Evolutionary conservation across 2,888 invertebrate genomes (phyloP).

Genomic region (Ptychoptera contaminata): DNA sequence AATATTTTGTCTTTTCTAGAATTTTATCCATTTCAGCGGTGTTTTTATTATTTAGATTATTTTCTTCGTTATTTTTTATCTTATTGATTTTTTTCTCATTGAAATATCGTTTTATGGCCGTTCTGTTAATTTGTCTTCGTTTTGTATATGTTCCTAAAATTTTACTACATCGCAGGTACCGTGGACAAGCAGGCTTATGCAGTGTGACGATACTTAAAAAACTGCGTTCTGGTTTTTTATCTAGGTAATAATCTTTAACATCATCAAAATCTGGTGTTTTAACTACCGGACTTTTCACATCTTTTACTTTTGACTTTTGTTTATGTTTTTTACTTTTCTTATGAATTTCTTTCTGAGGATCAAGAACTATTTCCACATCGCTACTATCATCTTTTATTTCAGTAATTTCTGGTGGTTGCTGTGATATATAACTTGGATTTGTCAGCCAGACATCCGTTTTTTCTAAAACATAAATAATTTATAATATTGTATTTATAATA

Average conservation of each 20-base stretch:
- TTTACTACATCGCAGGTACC: conserved; percentile 25
- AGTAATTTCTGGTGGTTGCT: neutral
- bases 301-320: neutral
- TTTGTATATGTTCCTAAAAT: conserved; percentile 2
- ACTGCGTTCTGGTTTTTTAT: conserved; percentile 37
- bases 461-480: no score
- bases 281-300: neutral
- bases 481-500: no score
- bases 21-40: no score
- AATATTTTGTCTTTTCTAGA: conserved; percentile 31
- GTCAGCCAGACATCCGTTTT: conserved; percentile 10
- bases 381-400: neutral
- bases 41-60: conserved; percentile 17
- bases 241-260: conserved; percentile 39
- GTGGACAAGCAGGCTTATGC: conserved; percentile 45
- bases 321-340: no score
- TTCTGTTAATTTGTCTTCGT: neutral
- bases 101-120: conserved; percentile 14
- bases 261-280: conserved; percentile 18
- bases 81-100: conserved; percentile 9
- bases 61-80: conserved; percentile 18
- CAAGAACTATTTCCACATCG: neutral
- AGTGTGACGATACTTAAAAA: conserved; percentile 44
- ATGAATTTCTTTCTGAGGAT: neutral
- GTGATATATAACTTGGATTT: conserved; percentile 12